Base-by-base conservation (phyloP, 2,113 vertebrate species). In the Anser brachyrhynchus region DNA sequence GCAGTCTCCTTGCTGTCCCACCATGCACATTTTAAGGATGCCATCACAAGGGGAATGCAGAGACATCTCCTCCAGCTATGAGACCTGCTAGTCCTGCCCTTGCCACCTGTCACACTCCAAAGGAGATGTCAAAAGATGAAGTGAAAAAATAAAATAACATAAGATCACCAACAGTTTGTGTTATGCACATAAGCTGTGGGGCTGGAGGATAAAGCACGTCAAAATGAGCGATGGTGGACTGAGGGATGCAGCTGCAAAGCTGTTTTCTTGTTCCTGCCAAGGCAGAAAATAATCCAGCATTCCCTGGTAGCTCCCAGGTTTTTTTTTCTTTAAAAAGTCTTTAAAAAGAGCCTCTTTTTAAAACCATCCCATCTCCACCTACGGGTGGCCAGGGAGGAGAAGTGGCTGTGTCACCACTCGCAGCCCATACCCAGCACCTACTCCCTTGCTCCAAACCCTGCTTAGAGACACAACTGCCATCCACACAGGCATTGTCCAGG, bases 271-370 rank as follows among this genome's bases (percentile, higher is more conserved):
- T 31, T 71, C 11, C 46, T 77, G 54, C 16, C 70, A 87, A 62
- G 59, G 59, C 44, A 89, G 77, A 89, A 84, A 15, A 73, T 89
- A 93, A 58, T 37, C 44, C 57, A 80, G 31, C 51, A 83, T 21
- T 41, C 20, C 8, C 2, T 37, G 13, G 28, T 13, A 54, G 52
- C 11, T 59, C 77, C 39, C 65, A 54, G 37, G 3, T 37, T 37
- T 37, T 37, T 37, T 37, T 37, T 37, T 37, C 37, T 37, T 37
- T 37, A 37, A 37, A 37, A 37, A 37, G 37, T 37, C 37, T 37
- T 37, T 37, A 37, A 37, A 46, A 61, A 62, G 2, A 35, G 11
- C 6, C 9, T 86, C 35, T 61, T 79, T 78, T 55, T 67, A 21
- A 67, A 73, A 76, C 0, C 2, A 13, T 37, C 14, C 41, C 54